Base-by-base conservation (phyloP, 2,888 invertebrate species). In the Stenurella melanura region DNA sequence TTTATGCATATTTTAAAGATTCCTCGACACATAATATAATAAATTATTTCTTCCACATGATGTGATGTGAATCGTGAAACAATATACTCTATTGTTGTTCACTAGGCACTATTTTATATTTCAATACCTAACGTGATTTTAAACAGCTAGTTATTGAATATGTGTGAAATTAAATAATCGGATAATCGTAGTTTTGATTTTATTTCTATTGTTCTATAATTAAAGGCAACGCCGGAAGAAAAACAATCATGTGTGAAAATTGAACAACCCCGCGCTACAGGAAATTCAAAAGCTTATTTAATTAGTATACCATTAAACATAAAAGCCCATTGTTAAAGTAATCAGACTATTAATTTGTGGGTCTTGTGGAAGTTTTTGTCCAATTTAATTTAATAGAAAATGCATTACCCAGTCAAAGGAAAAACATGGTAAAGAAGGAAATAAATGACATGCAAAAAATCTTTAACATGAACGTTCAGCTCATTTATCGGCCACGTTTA, bases 261-360 rank as follows among this genome's bases (percentile, higher is more conserved):
- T 71, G 63, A 75, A 71, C 71, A 64, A 38, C 66, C 63, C 50
- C 18, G 17, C 54, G 42, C 54, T 30, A 19, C 42, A 50, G 63
- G 63, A 54, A 72, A 72, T 54, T 72, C 54, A 72, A 72, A 61
- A 54, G 72, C 61, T 21, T 63, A 72, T 72, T 72, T 72, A 72
- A 72, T 72, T 72, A 72, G 72, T 72, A 63, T 63, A 30, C 72
- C 72, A 72, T 42, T 61, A 72, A 63, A 71, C 75, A 71, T 71
- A 71, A 72, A 76, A 63, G 68, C 42, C 75, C 67, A 72, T 76
- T 76, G 75, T 76, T 38, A 58, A 72, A 67, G 70, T 66, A 76
- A 76, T 76, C 67, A 64, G 56, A 67, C 75, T 72, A 72, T 76
- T 76, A 76, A 76, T 76, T 72, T 67, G 75, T 67, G 69, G 68